phyloP scores from a whole-genome alignment of 2,797 vertebrate species.

The Sibirionetta formosa region DNA sequence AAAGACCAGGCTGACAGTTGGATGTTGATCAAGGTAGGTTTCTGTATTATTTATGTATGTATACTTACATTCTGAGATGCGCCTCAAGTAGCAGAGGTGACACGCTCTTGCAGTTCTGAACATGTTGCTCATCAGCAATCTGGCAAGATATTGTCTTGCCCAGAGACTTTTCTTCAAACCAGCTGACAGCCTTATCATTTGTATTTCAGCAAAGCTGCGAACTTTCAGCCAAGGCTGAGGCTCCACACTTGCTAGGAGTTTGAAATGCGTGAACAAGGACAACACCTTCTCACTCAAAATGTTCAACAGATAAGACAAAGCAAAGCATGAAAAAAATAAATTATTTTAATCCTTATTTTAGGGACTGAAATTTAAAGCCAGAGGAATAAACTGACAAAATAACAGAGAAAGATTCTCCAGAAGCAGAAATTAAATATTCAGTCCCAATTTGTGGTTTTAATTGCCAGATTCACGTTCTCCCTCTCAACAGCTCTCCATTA shows the following conservation, averaged over 20 bases:
- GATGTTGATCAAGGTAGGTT: not conserved
- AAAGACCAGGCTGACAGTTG: not conserved
- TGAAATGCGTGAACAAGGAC: not conserved
- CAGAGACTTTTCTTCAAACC: not conserved
- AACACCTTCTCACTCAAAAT: not conserved
- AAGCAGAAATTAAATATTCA: not conserved
- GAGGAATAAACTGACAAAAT: not conserved
- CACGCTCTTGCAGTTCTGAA: not conserved
- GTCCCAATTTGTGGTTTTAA: not conserved
- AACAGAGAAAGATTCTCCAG: not conserved
- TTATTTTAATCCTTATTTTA: not conserved
- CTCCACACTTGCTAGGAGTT: not conserved
- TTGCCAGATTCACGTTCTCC: not conserved
- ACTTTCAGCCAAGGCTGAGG: not conserved
- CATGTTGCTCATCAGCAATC: not conserved
- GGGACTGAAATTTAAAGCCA: not conserved
- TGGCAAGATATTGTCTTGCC: not conserved
- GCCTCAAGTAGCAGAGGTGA: not conserved
- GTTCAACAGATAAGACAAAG: not conserved
- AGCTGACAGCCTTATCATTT: not conserved
- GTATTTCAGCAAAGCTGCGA: not conserved
- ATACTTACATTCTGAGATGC: not conserved
- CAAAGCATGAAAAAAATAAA: not conserved
- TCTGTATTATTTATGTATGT: not conserved
- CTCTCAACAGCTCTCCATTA: not conserved